Base-by-base conservation (phyloP, 2,888 invertebrate species). In the Thymelicus lineola region DNA sequence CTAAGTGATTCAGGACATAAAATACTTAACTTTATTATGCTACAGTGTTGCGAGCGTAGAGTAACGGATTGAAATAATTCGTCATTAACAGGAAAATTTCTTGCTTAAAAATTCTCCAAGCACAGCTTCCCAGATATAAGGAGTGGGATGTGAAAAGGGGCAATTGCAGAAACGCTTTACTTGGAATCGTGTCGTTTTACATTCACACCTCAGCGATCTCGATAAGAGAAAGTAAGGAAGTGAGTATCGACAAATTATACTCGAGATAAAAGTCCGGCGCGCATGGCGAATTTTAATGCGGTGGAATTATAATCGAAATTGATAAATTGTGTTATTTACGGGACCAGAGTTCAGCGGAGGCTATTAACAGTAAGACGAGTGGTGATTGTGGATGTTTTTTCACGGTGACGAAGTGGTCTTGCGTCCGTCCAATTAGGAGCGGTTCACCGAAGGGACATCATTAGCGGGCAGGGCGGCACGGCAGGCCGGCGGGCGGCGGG, bases 341-440 rank as follows among this genome's bases (percentile, higher is more conserved):
- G 57, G 60, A 63, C 59, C 35, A 46, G 70, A 57, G 66, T 60
- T 62, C 36, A 53, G 46, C 17, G 10, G 53, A 57, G 15, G 65
- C 74, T 72, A 72, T 83, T 86, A 82, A 83, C 83, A 81, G 80
- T 84, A 85, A 83, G 86, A 83, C 77, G 81, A 83, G 83, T 79
- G 76, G 74, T 81, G 74, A 77, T 79, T 79, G 80, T 80, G 82
- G 80, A 80, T 74, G 79, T 89, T 91, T 91, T 91, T 91, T 89
- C 86, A 84, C 77, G 76, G 77, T 87, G 87, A 76, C 75, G 85
- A 83, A 86, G 84, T 83, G 79, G 81, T 81, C 79, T 80, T 80
- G 80, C 85, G 82, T 83, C 79, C 86, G 84, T 90, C 91, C 93
- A 93, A 93, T 93, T 93, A 93, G 90, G 88, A 85, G 86, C 84